Percentiles rank a stretch among this genome's conserved stretches.
Evolutionary conservation across 1,140 invertebrate species (phyloP).

Genomic region (Pogonomyrmex californicus): DNA sequence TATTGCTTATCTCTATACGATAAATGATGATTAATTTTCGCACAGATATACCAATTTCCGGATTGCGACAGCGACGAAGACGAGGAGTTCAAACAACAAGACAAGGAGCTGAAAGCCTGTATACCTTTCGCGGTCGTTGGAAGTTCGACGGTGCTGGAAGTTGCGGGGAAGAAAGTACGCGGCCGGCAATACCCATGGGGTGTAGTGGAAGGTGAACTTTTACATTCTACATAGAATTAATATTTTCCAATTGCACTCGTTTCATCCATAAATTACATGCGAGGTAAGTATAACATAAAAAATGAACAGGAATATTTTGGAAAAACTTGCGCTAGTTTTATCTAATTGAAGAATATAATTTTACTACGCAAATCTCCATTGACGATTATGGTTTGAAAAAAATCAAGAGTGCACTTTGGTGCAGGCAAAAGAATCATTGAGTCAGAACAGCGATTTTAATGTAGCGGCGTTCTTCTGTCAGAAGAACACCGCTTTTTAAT

Average conservation of each 20-base stretch:
- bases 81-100: slow-evolving; percentile 97
- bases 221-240: slow-evolving; percentile 43
- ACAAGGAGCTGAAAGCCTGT: slow-evolving; percentile 95
- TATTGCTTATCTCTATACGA: background rate
- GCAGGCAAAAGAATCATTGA: background rate
- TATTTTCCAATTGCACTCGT: background rate
- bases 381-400: background rate
- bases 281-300: slow-evolving; percentile 30
- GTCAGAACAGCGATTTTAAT: background rate
- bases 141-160: slow-evolving; percentile 97
- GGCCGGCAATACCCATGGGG: slow-evolving; percentile 99
- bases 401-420: background rate
- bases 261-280: background rate
- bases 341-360: background rate
- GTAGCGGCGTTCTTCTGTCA: background rate
- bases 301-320: background rate
- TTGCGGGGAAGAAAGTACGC: slow-evolving; percentile 95
- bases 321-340: background rate
- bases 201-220: slow-evolving; percentile 94
- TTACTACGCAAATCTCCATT: background rate
- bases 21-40: background rate
- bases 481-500: slow-evolving; percentile 13
- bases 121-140: slow-evolving; percentile 99
- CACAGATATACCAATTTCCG: slow-evolving; percentile 97
- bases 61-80: slow-evolving; percentile 98